phyloP scores from a whole-genome alignment of 2,113 vertebrate genomes.

The Reinhardtius hippoglossoides region DNA sequence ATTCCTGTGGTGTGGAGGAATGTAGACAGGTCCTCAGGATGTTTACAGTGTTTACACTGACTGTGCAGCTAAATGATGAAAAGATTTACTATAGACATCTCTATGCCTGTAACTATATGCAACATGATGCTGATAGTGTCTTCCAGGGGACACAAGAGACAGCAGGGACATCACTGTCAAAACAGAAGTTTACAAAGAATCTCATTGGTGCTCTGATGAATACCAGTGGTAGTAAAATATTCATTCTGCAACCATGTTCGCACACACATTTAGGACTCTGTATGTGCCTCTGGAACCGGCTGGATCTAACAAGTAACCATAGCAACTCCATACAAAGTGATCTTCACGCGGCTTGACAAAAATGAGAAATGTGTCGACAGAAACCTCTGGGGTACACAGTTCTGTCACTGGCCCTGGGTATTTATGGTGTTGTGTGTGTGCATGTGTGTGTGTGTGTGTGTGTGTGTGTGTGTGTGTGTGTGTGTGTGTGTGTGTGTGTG shows the following conservation, averaged over 20 bases:
- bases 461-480: too few relatives aligned
- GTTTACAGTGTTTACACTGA: not conserved
- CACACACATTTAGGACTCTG: slow-evolving; percentile 62
- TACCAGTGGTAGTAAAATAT: slow-evolving; percentile 46
- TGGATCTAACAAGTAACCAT: slow-evolving; percentile 77
- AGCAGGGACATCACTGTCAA: slow-evolving; percentile 2
- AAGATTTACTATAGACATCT: not conserved
- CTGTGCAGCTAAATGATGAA: not conserved
- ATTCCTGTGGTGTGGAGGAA: not conserved
- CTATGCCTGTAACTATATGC: not conserved
- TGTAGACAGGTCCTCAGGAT: slow-evolving; percentile 9
- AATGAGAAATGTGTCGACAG: slow-evolving; percentile 66
- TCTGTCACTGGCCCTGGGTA: slow-evolving; percentile 31
- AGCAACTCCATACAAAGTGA: slow-evolving; percentile 75
- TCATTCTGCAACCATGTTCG: slow-evolving; percentile 51
- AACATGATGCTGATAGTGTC: not conserved
- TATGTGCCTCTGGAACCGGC: slow-evolving; percentile 65
- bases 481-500: too few relatives aligned
- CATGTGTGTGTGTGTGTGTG: not conserved
- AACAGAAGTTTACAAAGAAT: slow-evolving; percentile 42
- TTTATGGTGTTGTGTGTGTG: slow-evolving; percentile 1
- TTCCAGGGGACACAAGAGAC: not conserved
- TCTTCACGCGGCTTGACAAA: slow-evolving; percentile 60
- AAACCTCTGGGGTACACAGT: slow-evolving; percentile 61
- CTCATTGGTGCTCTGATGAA: slow-evolving; percentile 32